Evolutionary conservation across 2,113 vertebrate genomes (phyloP).

Genomic region (Rhynchomys soricoides): DNA sequence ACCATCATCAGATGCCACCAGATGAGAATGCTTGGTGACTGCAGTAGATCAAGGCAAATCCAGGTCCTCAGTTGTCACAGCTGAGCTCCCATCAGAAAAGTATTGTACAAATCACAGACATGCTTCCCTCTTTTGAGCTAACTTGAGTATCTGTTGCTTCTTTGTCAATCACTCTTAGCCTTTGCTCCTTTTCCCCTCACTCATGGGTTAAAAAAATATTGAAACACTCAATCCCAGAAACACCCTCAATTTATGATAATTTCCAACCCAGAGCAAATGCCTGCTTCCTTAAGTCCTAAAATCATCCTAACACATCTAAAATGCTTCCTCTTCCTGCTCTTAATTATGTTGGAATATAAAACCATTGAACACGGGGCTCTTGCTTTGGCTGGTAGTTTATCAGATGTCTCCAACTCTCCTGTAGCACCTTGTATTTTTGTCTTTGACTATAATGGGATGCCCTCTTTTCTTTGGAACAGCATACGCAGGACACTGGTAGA

Average conservation of each 20-base stretch:
- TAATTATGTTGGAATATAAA: neutral
- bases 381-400: neutral
- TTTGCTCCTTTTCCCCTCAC: no score
- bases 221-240: neutral
- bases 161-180: neutral
- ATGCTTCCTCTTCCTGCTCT: no score
- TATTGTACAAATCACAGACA: neutral
- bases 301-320: neutral
- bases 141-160: neutral
- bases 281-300: neutral
- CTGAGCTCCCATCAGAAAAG: neutral
- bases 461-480: neutral
- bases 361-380: neutral
- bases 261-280: neutral
- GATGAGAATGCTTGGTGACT: neutral
- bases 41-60: neutral
- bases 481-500: accelerated
- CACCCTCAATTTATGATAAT: neutral
- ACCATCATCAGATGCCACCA: neutral
- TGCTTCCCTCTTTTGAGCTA: neutral
- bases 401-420: neutral
- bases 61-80: neutral
- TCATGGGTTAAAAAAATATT: neutral
- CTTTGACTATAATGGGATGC: accelerated
- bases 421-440: accelerated